Base-by-base conservation (phyloP, 2,113 vertebrate genomes). In the Seriola rivoliana region DNA sequence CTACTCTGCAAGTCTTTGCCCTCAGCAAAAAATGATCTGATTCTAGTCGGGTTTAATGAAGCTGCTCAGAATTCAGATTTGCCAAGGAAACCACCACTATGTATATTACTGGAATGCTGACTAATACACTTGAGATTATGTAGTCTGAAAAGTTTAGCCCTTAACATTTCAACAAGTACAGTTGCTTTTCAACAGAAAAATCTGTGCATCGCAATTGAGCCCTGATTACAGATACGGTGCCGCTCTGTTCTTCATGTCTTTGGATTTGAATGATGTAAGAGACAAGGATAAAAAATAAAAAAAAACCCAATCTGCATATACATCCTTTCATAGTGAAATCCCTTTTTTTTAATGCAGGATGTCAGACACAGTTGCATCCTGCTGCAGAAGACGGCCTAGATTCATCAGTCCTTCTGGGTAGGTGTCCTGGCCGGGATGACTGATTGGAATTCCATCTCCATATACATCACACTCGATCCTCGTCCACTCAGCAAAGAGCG, bases 401-500 rank as follows among this genome's bases (percentile, higher is more conserved):
- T 81, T 78, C 63, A 78, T 84, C 85, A 71, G 63, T 73, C 80
- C 78, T 86, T 86, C 75, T 79, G 86, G 50, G 79, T 87, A 77
- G 82, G 84, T 89, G 89, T 92, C 82, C 78, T 84, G 85, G 86
- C 75, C 67, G 59, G 76, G 80, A 89, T 92, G 87, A 91, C 92
- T 93, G 94, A 95, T 94, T 93, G 87, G 92, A 93, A 95, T 94
- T 94, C 92, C 91, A 90, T 68, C 81, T 92, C 87, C 60, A 71
- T 91, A 90, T 90, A 91, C 89, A 94, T 93, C 89, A 92, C 91
- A 89, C 88, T 94, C 82, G 80, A 86, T 93, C 92, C 89, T 85
- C 69, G 70, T 93, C 89, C 88, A 90, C 87, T 93, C 89, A 85
- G 89, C 91, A 91, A 87, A 92, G 85, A 86, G 77, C 57, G 92